Evolutionary conservation across 2,888 invertebrate species (phyloP).

Genomic region (Synanthedon myopaeformis): DNA sequence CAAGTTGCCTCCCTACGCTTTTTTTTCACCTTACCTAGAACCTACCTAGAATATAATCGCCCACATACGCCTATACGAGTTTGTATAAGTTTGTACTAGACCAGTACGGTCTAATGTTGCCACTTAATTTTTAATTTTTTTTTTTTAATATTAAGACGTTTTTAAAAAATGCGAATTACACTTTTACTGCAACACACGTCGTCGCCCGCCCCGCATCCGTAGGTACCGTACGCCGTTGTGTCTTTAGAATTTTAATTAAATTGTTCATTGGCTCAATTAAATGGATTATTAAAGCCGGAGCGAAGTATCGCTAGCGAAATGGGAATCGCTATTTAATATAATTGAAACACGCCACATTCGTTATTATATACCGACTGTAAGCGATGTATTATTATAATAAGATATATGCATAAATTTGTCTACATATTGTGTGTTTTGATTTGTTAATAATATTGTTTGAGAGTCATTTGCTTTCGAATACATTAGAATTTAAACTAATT

Average conservation of each 20-base stretch:
- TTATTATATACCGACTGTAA: background rate
- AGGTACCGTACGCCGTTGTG: conserved; percentile 24
- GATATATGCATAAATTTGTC: background rate
- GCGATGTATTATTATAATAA: background rate
- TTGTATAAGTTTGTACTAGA: too few species aligned
- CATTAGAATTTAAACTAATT: background rate
- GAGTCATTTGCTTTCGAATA: background rate
- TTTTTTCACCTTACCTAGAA: too few species aligned
- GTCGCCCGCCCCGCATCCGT: conserved; percentile 27
- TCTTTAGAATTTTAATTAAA: conserved; percentile 66
- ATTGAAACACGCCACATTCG: background rate
- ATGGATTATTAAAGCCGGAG: conserved; percentile 46
- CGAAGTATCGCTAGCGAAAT: background rate
- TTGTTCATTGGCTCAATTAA: conserved; percentile 64
- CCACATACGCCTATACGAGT: too few species aligned
- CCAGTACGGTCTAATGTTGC: too few species aligned
- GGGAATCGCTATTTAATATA: background rate
- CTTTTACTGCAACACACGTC: conserved; percentile 18
- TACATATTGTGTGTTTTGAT: background rate
- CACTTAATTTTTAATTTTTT: too few species aligned
- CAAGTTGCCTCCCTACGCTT: too few species aligned
- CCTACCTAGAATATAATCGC: too few species aligned
- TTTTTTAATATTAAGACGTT: too few species aligned
- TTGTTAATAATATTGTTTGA: background rate
- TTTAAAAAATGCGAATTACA: conserved; percentile 11